Evolutionary conservation across 2,888 invertebrate genomes (phyloP), one percentile per base, ranked within the genome.

Genomic region (Ischnus inquisitorius): DNA sequence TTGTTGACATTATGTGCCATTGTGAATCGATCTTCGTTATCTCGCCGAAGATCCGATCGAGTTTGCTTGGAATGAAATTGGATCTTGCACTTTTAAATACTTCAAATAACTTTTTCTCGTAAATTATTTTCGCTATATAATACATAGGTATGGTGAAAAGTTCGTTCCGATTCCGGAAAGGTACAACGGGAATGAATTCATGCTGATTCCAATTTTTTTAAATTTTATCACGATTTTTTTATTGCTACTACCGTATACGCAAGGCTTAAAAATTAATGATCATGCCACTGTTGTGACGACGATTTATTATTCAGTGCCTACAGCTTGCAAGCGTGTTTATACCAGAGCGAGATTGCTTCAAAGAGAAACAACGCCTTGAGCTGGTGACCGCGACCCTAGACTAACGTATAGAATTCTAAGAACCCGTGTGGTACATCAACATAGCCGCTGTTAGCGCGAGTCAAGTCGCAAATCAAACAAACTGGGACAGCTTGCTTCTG

Each of bases 381-480:
- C 68, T 48, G 16, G 46, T 78, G 60, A 69, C 69, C 54, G 43
- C 25, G 43, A 77, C 12, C 5, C 57, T 46, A 16, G 34, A 28
- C 43, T 67, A 57, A 77, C 28, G 46, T 68, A 34, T 57, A 57
- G 54, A 54, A 41, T 12, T 22, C n/a, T 12, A 19, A 10, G 69
- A 51, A 69, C 28, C 16, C 28, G 12, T 22, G 22, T 28, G 51
- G 16, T 10, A 60, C 25, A 43, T 43, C 68, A 16, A 39, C 19
- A 19, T 54, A 46, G n/a, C 43, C 68, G 62, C 43, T 19, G 43
- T 74, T 64, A 48, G 14, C 16, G 19, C 71, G 79, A 46, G 57
- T 64, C 39, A 14, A 67, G 67, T 71, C 79, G 51, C 72, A 77
- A 83, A 79, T 83, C 79, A 77, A 76, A 80, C 62, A 14, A 80